phyloP scores from a whole-genome alignment of 2,797 vertebrate species.

The Liparis tanakae region DNA sequence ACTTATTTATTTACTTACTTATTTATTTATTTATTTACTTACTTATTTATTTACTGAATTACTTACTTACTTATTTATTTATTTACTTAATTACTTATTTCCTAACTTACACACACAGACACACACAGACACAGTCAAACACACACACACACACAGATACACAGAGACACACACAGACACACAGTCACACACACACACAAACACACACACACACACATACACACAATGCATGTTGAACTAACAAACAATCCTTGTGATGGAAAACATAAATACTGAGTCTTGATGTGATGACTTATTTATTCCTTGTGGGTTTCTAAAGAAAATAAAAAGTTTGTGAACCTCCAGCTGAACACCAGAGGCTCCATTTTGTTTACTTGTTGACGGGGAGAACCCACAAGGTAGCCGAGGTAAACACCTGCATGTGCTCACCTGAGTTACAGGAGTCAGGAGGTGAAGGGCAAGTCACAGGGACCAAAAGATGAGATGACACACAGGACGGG shows the following conservation, averaged over 20 bases:
- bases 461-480: slow-evolving; percentile 38
- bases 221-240: neutral
- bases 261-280: neutral
- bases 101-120: too few species aligned
- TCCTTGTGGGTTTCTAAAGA: neutral
- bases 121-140: too few species aligned
- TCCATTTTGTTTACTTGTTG: slow-evolving; percentile 24
- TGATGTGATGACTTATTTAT: neutral
- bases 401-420: neutral
- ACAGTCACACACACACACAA: neutral
- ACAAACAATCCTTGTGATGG: neutral
- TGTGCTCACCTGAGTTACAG: slow-evolving; percentile 54
- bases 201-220: neutral
- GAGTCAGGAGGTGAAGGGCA: slow-evolving; percentile 60
- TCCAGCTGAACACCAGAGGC: neutral
- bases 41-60: too few species aligned
- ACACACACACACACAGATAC: neutral
- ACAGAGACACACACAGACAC: neutral
- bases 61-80: too few species aligned
- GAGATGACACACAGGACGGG: slow-evolving; percentile 43
- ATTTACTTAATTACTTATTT: too few species aligned
- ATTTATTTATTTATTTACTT: too few species aligned
- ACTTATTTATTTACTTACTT: too few species aligned
- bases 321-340: too few species aligned
- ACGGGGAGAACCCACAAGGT: neutral